Evolutionary conservation across 2,888 invertebrate genomes (phyloP).

Genomic region (Cryptosula pallasiana): DNA sequence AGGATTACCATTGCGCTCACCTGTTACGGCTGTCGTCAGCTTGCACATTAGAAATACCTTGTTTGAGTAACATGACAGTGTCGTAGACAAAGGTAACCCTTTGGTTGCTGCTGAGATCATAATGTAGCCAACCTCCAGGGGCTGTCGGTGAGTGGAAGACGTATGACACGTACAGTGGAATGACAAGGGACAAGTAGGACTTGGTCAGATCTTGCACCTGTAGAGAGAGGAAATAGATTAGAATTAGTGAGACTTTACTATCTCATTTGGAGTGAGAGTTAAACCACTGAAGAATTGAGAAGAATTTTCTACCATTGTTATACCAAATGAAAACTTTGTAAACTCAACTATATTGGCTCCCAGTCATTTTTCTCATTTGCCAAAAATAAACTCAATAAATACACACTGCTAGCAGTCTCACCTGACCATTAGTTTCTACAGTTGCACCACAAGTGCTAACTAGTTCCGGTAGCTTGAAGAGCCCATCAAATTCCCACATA

Average conservation of each 20-base stretch:
- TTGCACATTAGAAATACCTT: slow-evolving; percentile 38
- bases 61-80: slow-evolving; percentile 50
- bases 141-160: slow-evolving; percentile 45
- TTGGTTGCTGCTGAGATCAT: slow-evolving; percentile 44
- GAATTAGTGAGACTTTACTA: no score
- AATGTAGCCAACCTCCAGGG: slow-evolving; percentile 46
- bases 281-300: no score
- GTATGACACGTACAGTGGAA: slow-evolving; percentile 52
- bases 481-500: slow-evolving; percentile 50
- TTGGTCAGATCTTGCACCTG: slow-evolving; percentile 47
- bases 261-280: no score
- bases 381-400: no score
- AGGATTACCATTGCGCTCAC: not conserved
- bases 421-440: slow-evolving; percentile 49
- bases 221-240: slow-evolving; percentile 21
- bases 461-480: slow-evolving; percentile 50
- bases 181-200: slow-evolving; percentile 45
- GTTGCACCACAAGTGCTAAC: slow-evolving; percentile 47
- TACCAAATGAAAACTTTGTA: no score
- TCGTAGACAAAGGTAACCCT: slow-evolving; percentile 51
- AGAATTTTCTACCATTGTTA: no score
- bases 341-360: no score
- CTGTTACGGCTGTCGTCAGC: not conserved
- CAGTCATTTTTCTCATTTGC: no score
- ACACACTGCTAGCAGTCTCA: no score